Conservation (phyloP, 2,113 vertebrate genomes). For the Pseudois nayaur region DNA sequence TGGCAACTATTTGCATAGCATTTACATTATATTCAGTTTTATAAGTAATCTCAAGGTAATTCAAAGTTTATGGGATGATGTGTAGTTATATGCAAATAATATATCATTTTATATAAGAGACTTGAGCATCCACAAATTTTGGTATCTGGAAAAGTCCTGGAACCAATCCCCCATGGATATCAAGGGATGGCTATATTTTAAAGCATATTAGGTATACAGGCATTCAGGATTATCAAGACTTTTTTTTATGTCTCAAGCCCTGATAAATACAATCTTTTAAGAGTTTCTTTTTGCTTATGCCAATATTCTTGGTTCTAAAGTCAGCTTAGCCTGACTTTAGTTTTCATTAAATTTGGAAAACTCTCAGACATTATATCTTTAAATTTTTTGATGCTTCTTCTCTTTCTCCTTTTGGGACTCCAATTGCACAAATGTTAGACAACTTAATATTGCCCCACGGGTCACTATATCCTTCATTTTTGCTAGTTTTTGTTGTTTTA, state of each 20-base stretch:
- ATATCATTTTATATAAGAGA: neutral
- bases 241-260: neutral
- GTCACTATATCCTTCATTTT: neutral
- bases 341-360: constrained; percentile 21
- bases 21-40: neutral
- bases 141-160: neutral
- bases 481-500: neutral
- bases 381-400: neutral
- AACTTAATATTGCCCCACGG: neutral
- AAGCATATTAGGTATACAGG: neutral
- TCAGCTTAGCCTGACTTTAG: neutral
- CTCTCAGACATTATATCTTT: neutral
- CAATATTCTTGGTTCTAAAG: neutral
- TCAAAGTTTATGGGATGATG: neutral
- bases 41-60: neutral
- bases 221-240: neutral
- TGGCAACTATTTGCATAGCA: neutral
- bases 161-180: neutral
- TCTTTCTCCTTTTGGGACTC: neutral
- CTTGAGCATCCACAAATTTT: neutral
- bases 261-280: neutral
- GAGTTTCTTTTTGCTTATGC: neutral
- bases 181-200: neutral
- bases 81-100: neutral
- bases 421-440: neutral